Conservation (phyloP, 1,140 invertebrate genomes). For the Trichomalopsis sarcophagae region DNA sequence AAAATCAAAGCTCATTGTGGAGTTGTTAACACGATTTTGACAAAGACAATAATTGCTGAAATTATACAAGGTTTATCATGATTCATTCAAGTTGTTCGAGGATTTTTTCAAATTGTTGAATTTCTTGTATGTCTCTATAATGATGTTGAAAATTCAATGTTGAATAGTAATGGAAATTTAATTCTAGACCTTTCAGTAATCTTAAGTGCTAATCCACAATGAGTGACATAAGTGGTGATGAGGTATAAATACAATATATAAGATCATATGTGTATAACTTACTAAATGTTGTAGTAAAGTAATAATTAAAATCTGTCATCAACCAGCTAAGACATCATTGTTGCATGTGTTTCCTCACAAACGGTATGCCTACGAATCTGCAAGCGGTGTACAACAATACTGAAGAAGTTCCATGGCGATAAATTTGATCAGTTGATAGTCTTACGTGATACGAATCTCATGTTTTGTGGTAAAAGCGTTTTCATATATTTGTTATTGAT, state of each 20-base stretch:
- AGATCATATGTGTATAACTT: slow-evolving; percentile 31
- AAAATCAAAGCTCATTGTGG: slow-evolving; percentile 46
- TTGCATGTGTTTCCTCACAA: slow-evolving; percentile 19
- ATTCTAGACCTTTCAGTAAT: slow-evolving; percentile 4
- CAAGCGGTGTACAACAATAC: neutral
- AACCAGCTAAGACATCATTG: neutral
- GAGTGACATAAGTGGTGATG: slow-evolving; percentile 32
- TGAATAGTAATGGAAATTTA: neutral
- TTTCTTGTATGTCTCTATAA: neutral
- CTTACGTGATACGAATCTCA: slow-evolving; percentile 12
- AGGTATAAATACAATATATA: slow-evolving; percentile 35
- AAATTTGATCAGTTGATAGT: slow-evolving; percentile 40
- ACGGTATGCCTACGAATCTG: slow-evolving; percentile 9
- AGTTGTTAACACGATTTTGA: slow-evolving; percentile 25
- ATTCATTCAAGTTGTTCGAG: neutral
- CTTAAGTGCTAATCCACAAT: slow-evolving; percentile 36
- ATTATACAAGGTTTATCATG: neutral
- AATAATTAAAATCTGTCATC: neutral
- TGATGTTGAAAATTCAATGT: neutral
- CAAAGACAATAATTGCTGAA: slow-evolving; percentile 38
- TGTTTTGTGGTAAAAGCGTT: slow-evolving; percentile 26
- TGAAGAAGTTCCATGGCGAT: slow-evolving; percentile 23
- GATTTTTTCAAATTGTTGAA: too few relatives aligned
- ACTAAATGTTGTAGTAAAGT: slow-evolving; percentile 38
- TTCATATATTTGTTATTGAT: slow-evolving; percentile 44